Base-by-base conservation (phyloP, 2,888 invertebrate species). In the Flexamia atlantica region DNA sequence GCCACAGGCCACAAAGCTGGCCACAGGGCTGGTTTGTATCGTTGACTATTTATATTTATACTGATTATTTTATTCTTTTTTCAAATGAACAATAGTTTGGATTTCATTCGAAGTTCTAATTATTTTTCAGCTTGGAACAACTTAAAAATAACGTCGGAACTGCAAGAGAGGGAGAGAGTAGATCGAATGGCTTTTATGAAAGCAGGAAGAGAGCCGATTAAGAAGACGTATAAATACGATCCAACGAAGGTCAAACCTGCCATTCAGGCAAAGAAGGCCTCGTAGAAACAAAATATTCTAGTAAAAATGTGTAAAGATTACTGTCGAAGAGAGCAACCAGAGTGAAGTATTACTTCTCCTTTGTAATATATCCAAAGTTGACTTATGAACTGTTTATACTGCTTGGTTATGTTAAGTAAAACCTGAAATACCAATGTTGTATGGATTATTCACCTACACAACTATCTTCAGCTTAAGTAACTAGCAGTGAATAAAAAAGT, bases 161-260 rank as follows among this genome's bases (percentile, higher is more conserved):
- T 98, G 82, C 94, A 95, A 85, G 95, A 97, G 53, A 92, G 97
- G 83, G 93, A 94, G 88, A 91, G 94, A 85, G 90, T 95, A 86
- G 97, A 98, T 89, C 94, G 95, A 88, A 91, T 95, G 86, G 93
- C 94, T 82, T 98, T 98, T 89, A 93, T 94, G 84, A 93, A 93
- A 89, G 97, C 98, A 0, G 98, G 98, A 14, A 94, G 94, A 89
- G 97, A 97, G 0, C 96, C 98, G 0, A 89, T 98, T 68, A 93
- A 94, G 50, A 98, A 97, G 90, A 98, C 98, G 0, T 98, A 93
- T 89, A 94, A 96, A 90, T 94, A 93, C 89, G 95, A 98, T 90
- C 98, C 98, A 1, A 88, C 87, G 14, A 80, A 85, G 64, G 57
- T 85, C 1, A 84, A 85, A 74, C 60, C 86, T 17, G 85, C 87